Evolutionary conservation across 2,888 invertebrate genomes (phyloP), one percentile per base, ranked within the genome.

Genomic region (Meteorus cinctellus): DNA sequence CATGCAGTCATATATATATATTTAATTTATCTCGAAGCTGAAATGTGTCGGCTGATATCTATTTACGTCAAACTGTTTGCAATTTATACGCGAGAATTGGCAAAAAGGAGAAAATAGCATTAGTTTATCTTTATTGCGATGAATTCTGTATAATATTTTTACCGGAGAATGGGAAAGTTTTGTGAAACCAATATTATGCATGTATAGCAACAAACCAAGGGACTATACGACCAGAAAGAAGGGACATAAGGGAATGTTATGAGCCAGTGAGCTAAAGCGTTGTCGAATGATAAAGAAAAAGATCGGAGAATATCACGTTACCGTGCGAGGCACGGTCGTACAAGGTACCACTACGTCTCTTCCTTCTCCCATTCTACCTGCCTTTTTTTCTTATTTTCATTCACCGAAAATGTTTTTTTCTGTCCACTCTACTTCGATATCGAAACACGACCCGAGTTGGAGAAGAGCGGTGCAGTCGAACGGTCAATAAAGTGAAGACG

Each of bases 401-500:
- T 16, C 16, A 66, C 72, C n/a, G n/a, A n/a, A n/a, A n/a, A 48
- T 16, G 5, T n/a, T n/a, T 48, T 48, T 48, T 45, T 45, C 16
- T 48, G 63, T 65, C 63, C 16, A 4, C 34, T n/a, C 36, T n/a
- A 41, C 41, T 41, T 12, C 12, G 12, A 41, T 41, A 12, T 1
- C 12, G 12, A 41, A 41, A 41, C 41, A 12, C 2, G 12, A 10
- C 12, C 41, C 12, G 8, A 8, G 12, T 41, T 41, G 12, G 12
- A 41, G 41, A 12, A 41, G 12, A 41, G 4, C 16, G 41, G 24
- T 12, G 41, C 36, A 65, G 29, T 63, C 67, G 76, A 74, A 78
- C 72, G 80, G 75, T 74, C 81, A 80, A 84, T 83, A 83, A 85
- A 85, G 82, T 83, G 81, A 67, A 78, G 77, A 82, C 12, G 82